Base-by-base conservation (phyloP, 2,888 invertebrate species). In the Pogonocherus hispidulus region DNA sequence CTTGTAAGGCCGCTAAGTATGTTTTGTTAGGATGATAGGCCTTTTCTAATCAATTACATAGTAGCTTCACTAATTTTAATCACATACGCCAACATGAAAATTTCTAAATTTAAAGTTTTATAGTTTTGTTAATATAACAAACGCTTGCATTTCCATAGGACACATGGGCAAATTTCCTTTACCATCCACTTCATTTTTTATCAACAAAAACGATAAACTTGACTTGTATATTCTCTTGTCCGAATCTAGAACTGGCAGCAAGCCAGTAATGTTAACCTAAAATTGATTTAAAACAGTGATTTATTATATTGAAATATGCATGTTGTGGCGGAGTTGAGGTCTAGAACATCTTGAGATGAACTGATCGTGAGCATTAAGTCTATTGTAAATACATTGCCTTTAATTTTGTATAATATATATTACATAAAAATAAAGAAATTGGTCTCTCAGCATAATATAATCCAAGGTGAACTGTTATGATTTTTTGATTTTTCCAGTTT, bases 101-200 rank as follows among this genome's bases (percentile, higher is more conserved):
- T n/a, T 27, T 27, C 27, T 5, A 27, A 27, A 27, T 27, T 27
- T 41, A 41, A 41, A 16, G 5, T 41, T 41, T 63, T 11, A 46
- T 20, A 60, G 44, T 32, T 47, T 22, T 35, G 19, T 37, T 66
- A 47, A 70, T 44, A 84, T 73, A 66, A 90, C 87, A 41, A 88
- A 88, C 0, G 89, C 88, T 66, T 88, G 84, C 51, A 89, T 84
- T 73, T 90, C 89, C 89, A 89, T 89, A 19, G 90, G 90, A 77
- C 90, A 90, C 1, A 90, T 82, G 0, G 85, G 54, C 66, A 85
- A 78, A 64, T 81, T 78, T 60, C 79, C 78, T 64, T 80, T 80
- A 20, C 79, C 72, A 67, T 84, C 80, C n/a, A 86, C 72, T 65
- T 82, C 80, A 52, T 83, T 55, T 86, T 85, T 83, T 19, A 87